Evolutionary conservation across 2,113 vertebrate species (phyloP).

Genomic region (Cyphomyrus plagiostoma): DNA sequence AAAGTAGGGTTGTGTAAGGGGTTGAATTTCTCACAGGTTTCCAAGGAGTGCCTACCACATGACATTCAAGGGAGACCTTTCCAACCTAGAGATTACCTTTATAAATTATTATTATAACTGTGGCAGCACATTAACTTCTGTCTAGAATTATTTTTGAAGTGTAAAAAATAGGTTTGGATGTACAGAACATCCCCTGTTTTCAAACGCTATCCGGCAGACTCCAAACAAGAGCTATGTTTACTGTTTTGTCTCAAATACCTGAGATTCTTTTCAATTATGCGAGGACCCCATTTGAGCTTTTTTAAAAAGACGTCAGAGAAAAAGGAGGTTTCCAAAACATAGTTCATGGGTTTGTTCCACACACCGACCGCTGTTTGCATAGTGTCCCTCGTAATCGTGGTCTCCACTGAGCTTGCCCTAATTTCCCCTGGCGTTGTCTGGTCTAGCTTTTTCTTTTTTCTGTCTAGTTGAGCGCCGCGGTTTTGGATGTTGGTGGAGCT

Average conservation of each 20-base stretch:
- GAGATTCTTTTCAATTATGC: slow-evolving; percentile 26
- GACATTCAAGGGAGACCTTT: neutral
- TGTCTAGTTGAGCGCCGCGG: slow-evolving; percentile 52
- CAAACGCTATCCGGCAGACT: slow-evolving; percentile 31
- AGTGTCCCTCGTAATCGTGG: slow-evolving; percentile 35
- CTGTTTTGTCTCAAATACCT: slow-evolving; percentile 35
- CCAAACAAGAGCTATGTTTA: neutral
- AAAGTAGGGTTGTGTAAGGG: neutral
- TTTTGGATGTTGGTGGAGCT: slow-evolving; percentile 33
- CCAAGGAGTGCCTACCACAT: neutral
- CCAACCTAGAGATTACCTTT: neutral
- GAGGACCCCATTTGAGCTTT: slow-evolving; percentile 29
- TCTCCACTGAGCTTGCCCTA: slow-evolving; percentile 24
- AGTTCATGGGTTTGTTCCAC: slow-evolving; percentile 29
- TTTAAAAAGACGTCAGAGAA: slow-evolving; percentile 13
- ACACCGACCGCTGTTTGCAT: slow-evolving; percentile 36
- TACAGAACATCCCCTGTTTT: slow-evolving; percentile 28
- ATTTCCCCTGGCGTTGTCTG: slow-evolving; percentile 45
- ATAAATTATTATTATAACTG: slow-evolving; percentile 9
- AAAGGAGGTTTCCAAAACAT: slow-evolving; percentile 37
- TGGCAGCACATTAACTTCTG: neutral
- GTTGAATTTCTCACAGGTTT: neutral
- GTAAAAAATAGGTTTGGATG: slow-evolving; percentile 43
- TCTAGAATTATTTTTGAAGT: neutral
- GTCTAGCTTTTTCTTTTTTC: slow-evolving; percentile 39